Base-by-base conservation (phyloP, 1,140 invertebrate genomes). In the Lithobius niger region DNA sequence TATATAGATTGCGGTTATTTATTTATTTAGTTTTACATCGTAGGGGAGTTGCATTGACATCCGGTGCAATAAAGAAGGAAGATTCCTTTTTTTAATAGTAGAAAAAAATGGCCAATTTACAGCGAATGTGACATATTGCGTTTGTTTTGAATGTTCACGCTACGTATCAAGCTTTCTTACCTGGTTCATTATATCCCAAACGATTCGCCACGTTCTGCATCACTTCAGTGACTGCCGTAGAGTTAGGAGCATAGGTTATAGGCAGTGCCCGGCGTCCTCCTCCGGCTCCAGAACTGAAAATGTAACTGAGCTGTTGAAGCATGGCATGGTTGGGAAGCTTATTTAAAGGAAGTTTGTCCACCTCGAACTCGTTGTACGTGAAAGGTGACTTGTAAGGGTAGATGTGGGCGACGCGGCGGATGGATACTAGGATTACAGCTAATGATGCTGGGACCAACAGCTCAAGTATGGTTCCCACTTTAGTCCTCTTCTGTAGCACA, bases 401-500 rank as follows among this genome's bases (percentile, higher is more conserved):
- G 22, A 64, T 69, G n/a, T 54, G 60, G 0, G 68, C 61, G 4
- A 67, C 61, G 19, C 68, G 70, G 6, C 76, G 65, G n/a, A 79
- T 72, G 15, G 70, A 60, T 1, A 87, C 80, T 26, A 92, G 68
- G 27, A 90, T 70, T 0, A 79, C 63, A 52, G 81, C 78, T 48
- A 90, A 84, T n/a, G 82, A 60, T 0, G 84, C 75, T 77, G 74
- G 72, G 79, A 58, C 56, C 19, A 71, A 54, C 3, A 91, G 67
- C 67, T 92, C 87, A 18, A 83, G 65, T 6, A 79, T 45, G 2
- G 87, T 78, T 64, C 87, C 82, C 40, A 79, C 59, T 40, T 80
- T 81, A 67, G 84, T 83, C 53, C 84, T 74, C 69, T 77, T 81
- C 70, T 88, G 82, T 21, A 89, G 74, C 10, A 80, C 72, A 72